Conservation (phyloP, 2,797 vertebrate species). For the Galaxias olidus region DNA sequence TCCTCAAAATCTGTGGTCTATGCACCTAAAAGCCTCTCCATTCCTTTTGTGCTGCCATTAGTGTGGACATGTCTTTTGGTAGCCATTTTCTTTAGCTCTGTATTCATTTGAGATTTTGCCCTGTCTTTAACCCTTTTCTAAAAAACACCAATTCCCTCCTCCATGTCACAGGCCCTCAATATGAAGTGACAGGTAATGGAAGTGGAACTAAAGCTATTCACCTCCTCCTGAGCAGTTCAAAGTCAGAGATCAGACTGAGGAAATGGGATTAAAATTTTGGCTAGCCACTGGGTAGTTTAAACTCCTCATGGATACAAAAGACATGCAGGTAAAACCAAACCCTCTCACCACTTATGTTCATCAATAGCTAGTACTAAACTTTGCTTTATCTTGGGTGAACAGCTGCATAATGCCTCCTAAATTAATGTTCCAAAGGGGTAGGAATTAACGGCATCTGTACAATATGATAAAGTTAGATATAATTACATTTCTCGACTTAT, state of each 20-base stretch:
- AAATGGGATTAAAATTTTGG: constrained; percentile 5
- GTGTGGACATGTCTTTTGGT: constrained; percentile 1
- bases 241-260: constrained; percentile 7
- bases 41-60: not conserved
- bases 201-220: constrained; percentile 21
- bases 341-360: too few species aligned
- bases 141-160: not conserved
- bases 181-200: constrained; percentile 23
- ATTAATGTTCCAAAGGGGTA: too few species aligned
- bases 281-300: constrained; percentile 1
- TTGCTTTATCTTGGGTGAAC: too few species aligned
- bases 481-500: too few species aligned
- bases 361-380: too few species aligned
- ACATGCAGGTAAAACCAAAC: not conserved
- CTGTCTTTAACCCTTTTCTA: not conserved
- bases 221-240: constrained; percentile 14
- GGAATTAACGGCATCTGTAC: too few species aligned
- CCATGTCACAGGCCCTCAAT: constrained; percentile 1
- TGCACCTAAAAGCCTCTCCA: not conserved
- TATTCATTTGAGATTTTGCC: constrained; percentile 2
- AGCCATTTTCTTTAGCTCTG: not conserved
- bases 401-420: too few species aligned
- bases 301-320: not conserved
- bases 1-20: not conserved
- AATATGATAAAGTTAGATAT: too few species aligned